These are phyloP conservation scores for Macquaria ambigua DNA, from an alignment of 2,113 vertebrate species.

Conservation along the genomic window DNA sequence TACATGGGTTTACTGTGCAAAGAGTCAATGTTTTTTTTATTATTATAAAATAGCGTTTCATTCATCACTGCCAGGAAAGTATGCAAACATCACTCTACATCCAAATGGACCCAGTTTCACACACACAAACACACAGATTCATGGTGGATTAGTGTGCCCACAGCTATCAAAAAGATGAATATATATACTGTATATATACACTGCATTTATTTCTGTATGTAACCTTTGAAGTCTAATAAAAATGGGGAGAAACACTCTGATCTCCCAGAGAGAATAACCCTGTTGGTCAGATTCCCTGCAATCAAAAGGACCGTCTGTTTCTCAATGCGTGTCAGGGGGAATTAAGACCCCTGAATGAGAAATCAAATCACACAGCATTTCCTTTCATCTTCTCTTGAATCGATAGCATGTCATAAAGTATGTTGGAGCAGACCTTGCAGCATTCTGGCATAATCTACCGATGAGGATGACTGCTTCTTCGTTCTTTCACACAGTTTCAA, in stretches of 20 bases:
- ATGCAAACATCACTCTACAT: slow-evolving; percentile 34
- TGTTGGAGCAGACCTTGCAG: slow-evolving; percentile 58
- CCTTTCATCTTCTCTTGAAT: slow-evolving; percentile 78
- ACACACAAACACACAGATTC: slow-evolving; percentile 30
- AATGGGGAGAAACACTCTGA: slow-evolving; percentile 70
- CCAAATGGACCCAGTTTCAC: neutral
- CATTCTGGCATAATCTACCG: slow-evolving; percentile 48
- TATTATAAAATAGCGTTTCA: slow-evolving; percentile 25
- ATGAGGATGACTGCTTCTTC: slow-evolving; percentile 24
- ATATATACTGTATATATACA: slow-evolving; percentile 53
- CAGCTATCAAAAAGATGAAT: slow-evolving; percentile 42
- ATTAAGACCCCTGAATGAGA: slow-evolving; percentile 73
- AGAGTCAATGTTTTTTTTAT: slow-evolving; percentile 5
- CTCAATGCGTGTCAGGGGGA: slow-evolving; percentile 66
- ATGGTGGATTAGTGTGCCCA: slow-evolving; percentile 50
- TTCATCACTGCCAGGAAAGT: slow-evolving; percentile 40
- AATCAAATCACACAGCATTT: slow-evolving; percentile 76
- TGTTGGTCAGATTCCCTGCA: slow-evolving; percentile 74
- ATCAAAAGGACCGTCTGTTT: slow-evolving; percentile 74
- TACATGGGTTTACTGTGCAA: slow-evolving; percentile 23
- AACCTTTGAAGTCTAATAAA: slow-evolving; percentile 78
- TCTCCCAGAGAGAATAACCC: slow-evolving; percentile 73
- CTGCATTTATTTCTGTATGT: slow-evolving; percentile 57
- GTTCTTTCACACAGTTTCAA: slow-evolving; percentile 32
- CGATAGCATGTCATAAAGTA: slow-evolving; percentile 72